phyloP scores from a whole-genome alignment of 2,113 vertebrate species.

The Plectropomus leopardus region DNA sequence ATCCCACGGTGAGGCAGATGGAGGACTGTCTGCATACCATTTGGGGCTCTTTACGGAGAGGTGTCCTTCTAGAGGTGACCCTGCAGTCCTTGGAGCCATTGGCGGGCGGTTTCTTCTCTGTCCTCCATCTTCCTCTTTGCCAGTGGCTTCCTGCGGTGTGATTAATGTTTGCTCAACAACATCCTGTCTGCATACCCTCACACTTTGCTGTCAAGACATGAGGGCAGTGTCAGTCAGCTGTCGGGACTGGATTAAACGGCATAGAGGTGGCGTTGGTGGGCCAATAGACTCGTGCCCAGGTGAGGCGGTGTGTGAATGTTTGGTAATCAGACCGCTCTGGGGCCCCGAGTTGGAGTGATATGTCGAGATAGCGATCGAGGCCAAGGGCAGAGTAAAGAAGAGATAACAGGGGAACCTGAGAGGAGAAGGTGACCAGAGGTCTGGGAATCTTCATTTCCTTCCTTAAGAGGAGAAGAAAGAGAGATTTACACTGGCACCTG shows the following conservation, averaged over 20 bases:
- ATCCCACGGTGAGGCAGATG: slow-evolving; percentile 43
- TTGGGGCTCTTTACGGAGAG: slow-evolving; percentile 41
- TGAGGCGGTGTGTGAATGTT: slow-evolving; percentile 49
- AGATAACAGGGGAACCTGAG: slow-evolving; percentile 64
- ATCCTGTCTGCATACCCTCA: slow-evolving; percentile 71
- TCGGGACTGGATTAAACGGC: slow-evolving; percentile 39
- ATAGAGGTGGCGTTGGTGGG: slow-evolving; percentile 1
- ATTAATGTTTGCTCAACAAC: slow-evolving; percentile 80
- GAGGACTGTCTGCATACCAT: slow-evolving; percentile 43
- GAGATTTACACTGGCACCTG: slow-evolving; percentile 82
- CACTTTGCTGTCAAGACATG: slow-evolving; percentile 60
- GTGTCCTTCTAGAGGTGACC: slow-evolving; percentile 73
- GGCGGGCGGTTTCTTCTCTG: slow-evolving; percentile 58
- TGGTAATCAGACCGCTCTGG: slow-evolving; percentile 54
- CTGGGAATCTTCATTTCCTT: slow-evolving; percentile 71
- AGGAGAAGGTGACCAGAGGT: slow-evolving; percentile 67
- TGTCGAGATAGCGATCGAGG: slow-evolving; percentile 69
- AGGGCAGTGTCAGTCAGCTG: slow-evolving; percentile 63
- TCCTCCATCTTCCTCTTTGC: slow-evolving; percentile 64
- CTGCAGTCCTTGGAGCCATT: slow-evolving; percentile 70
- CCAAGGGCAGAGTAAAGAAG: slow-evolving; percentile 64
- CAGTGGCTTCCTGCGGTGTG: slow-evolving; percentile 74
- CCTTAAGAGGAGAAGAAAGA: slow-evolving; percentile 66
- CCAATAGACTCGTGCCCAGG: slow-evolving; percentile 42
- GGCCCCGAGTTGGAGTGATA: slow-evolving; percentile 49